Base-by-base conservation (phyloP, 2,888 invertebrate genomes). In the Drosophila eohydei region DNA sequence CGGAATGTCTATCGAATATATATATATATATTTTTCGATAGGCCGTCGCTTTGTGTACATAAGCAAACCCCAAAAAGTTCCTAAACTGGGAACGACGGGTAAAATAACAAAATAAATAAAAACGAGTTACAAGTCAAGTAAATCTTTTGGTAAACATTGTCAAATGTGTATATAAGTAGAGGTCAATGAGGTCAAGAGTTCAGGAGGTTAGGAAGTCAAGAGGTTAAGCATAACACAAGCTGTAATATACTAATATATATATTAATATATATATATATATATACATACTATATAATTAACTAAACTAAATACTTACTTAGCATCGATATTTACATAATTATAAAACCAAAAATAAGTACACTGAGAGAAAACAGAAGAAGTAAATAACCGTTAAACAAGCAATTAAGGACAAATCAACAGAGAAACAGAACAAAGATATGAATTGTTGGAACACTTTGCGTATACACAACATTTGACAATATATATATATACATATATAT, bases 331-430 rank as follows among this genome's bases (percentile, higher is more conserved):
- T 60, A 52, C 50, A 71, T 57, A 70, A 62, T 36, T 40, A 28
- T 40, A 54, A 36, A 38, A 16, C 28, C 40, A 40, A 54, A 36
- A 52, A 36, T 52, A 61, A 9, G 52, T n/a, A 65, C 50, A 40
- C 48, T 71, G 54, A 74, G 66, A 76, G 71, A 71, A 80, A 73
- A 56, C 67, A 71, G 14, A 52, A 72, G 60, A 69, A 71, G 14
- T 11, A 58, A 36, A 36, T 16, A 70, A 61, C 55, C 58, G 61
- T 70, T 60, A 73, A 78, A 65, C 71, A 71, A 84, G 84, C 88
- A 84, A 89, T 83, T 78, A 80, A 85, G 74, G 80, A 88, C 89
- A 89, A 90, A 90, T 88, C 87, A 88, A 82, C 74, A 75, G 69
- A 74, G 28, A 28, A 77, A 26, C 36, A 26, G 54, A 40, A 40